A percentile compares a stretch with the other conserved stretches of the same genome.
Conservation (phyloP, 2,113 vertebrate species). For the Asarcornis scutulata region DNA sequence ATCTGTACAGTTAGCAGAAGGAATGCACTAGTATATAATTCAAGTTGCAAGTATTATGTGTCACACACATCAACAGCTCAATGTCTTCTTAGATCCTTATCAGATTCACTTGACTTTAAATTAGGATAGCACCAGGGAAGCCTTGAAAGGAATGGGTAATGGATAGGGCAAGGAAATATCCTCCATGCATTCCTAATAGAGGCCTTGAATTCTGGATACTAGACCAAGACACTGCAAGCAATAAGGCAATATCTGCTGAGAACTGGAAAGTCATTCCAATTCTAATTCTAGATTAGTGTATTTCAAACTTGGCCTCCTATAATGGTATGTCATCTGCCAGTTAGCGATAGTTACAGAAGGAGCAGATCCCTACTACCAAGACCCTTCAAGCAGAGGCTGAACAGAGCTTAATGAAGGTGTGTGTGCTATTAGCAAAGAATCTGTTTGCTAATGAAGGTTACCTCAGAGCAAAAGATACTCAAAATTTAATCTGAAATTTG, state of each 20-base stretch:
- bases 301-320: neutral
- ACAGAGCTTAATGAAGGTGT: neutral
- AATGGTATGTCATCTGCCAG: neutral
- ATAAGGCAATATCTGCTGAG: neutral
- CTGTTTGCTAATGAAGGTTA: neutral
- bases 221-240: constrained; percentile 59
- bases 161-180: constrained; percentile 73
- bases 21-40: constrained; percentile 49
- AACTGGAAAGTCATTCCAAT: neutral
- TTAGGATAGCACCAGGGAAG: constrained; percentile 74
- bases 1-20: constrained; percentile 26
- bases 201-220: constrained; percentile 81
- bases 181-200: neutral
- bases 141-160: constrained; percentile 62
- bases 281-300: neutral
- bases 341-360: neutral
- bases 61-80: constrained; percentile 72
- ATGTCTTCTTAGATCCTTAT: constrained; percentile 77
- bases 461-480: neutral
- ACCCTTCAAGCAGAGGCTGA: neutral
- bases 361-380: neutral
- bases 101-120: constrained; percentile 75
- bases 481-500: neutral
- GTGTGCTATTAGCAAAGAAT: neutral
- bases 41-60: constrained; percentile 74